phyloP scores from a whole-genome alignment of 2,888 invertebrate genomes.

The Sipha maydis region DNA sequence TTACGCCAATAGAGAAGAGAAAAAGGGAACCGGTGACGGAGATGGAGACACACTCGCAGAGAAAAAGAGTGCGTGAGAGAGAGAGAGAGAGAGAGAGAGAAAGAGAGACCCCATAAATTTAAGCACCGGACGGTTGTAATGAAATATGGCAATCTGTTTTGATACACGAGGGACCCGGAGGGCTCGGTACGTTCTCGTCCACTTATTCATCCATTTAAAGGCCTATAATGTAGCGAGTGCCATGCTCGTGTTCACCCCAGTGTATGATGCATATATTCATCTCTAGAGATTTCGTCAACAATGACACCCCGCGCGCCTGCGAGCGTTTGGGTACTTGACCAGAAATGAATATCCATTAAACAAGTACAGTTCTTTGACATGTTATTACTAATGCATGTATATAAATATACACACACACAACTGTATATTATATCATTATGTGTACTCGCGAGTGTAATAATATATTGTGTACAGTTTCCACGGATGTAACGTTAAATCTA shows the following conservation, averaged over 20 bases:
- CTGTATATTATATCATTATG: neutral
- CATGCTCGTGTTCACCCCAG: slow-evolving; percentile 18
- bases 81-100: neutral
- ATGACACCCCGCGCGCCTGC: slow-evolving; percentile 40
- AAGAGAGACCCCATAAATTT: slow-evolving; percentile 22
- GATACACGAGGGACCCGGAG: slow-evolving; percentile 54
- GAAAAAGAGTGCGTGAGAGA: neutral
- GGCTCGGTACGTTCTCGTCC: slow-evolving; percentile 18
- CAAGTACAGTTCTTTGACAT: slow-evolving; percentile 52
- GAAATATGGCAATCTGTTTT: slow-evolving; percentile 62
- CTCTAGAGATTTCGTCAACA: slow-evolving; percentile 61
- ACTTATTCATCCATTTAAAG: slow-evolving; percentile 60
- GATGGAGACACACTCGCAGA: neutral
- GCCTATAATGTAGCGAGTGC: neutral
- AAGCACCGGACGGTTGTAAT: slow-evolving; percentile 59
- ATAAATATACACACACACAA: neutral
- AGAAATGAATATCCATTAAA: slow-evolving; percentile 62
- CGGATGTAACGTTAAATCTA: slow-evolving; percentile 39
- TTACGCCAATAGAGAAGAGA: neutral
- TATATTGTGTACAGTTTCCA: slow-evolving; percentile 1
- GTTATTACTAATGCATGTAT: slow-evolving; percentile 35
- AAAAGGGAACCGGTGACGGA: neutral
- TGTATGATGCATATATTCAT: neutral
- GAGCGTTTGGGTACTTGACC: slow-evolving; percentile 48
- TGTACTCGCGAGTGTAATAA: neutral